Evolutionary conservation across 2,797 vertebrate genomes (phyloP).

Genomic region (Ctenopoma kingsleyae): DNA sequence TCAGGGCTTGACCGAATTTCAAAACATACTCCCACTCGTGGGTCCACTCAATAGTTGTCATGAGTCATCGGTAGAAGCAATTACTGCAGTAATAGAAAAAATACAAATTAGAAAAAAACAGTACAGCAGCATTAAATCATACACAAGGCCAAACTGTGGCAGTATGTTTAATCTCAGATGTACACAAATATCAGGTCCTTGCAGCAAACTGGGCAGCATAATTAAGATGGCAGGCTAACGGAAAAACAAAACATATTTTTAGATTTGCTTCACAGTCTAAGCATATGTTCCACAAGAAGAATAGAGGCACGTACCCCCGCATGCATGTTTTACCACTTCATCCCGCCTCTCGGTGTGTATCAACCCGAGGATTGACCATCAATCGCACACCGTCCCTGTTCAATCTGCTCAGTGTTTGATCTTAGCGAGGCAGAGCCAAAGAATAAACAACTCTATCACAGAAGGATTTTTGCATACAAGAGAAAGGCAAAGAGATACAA

Average conservation of each 20-base stretch:
- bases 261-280: slow-evolving; percentile 26
- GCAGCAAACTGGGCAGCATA: slow-evolving; percentile 24
- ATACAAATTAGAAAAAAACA: background rate
- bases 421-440: slow-evolving; percentile 67
- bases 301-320: background rate
- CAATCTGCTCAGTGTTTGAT: slow-evolving; percentile 84
- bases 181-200: slow-evolving; percentile 15
- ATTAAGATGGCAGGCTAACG: slow-evolving; percentile 33
- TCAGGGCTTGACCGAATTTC: slow-evolving; percentile 54
- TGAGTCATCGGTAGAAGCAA: slow-evolving; percentile 49
- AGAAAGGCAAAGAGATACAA: slow-evolving; percentile 76
- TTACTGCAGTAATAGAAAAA: slow-evolving; percentile 12
- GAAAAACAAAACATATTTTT: slow-evolving; percentile 45
- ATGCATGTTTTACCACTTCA: slow-evolving; percentile 30
- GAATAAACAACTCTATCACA: slow-evolving; percentile 82
- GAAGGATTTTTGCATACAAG: slow-evolving; percentile 84
- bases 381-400: slow-evolving; percentile 64
- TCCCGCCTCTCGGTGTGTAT: slow-evolving; percentile 39
- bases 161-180: background rate
- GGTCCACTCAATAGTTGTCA: slow-evolving; percentile 38
- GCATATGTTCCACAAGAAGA: slow-evolving; percentile 31
- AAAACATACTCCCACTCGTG: slow-evolving; percentile 41
- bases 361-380: slow-evolving; percentile 74
- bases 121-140: slow-evolving; percentile 2
- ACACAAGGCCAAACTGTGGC: slow-evolving; percentile 11